A percentile compares a stretch with the other conserved stretches of the same genome.
Evolutionary conservation across 2,113 vertebrate species (phyloP).

Genomic region (Pteronura brasiliensis): DNA sequence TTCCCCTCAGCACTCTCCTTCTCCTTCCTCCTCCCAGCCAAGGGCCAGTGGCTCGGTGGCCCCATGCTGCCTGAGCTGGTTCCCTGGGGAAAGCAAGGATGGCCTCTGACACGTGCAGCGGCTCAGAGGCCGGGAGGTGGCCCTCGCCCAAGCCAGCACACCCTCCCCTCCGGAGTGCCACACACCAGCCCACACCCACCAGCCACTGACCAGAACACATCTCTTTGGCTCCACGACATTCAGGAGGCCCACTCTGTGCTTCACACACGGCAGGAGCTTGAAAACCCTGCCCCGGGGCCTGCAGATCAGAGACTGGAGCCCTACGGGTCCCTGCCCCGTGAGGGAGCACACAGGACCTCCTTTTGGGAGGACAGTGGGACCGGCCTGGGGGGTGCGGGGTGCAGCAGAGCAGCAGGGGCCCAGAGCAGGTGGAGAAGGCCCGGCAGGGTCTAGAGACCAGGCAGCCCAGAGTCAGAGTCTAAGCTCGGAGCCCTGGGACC

Average conservation of each 20-base stretch:
- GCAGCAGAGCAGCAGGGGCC: accelerated
- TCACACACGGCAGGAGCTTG: background rate
- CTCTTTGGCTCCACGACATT: background rate
- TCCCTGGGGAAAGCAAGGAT: background rate
- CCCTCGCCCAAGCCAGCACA: background rate
- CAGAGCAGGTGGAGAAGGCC: background rate
- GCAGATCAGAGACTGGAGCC: background rate
- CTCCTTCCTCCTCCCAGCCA: background rate
- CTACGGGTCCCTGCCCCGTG: background rate
- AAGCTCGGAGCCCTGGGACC: background rate
- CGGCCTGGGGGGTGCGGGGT: background rate
- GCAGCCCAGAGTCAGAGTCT: background rate
- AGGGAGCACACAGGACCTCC: background rate
- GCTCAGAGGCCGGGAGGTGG: background rate
- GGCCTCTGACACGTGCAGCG: background rate
- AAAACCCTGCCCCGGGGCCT: background rate
- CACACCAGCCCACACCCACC: background rate
- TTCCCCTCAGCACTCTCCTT: background rate
- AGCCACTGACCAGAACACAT: background rate
- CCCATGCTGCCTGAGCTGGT: background rate
- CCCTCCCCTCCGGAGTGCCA: background rate
- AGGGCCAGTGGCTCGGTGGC: background rate
- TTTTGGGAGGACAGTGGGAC: background rate
- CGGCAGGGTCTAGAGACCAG: background rate
- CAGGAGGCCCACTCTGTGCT: background rate